Conservation (phyloP, 2,888 invertebrate species). For the Altica lythri region DNA sequence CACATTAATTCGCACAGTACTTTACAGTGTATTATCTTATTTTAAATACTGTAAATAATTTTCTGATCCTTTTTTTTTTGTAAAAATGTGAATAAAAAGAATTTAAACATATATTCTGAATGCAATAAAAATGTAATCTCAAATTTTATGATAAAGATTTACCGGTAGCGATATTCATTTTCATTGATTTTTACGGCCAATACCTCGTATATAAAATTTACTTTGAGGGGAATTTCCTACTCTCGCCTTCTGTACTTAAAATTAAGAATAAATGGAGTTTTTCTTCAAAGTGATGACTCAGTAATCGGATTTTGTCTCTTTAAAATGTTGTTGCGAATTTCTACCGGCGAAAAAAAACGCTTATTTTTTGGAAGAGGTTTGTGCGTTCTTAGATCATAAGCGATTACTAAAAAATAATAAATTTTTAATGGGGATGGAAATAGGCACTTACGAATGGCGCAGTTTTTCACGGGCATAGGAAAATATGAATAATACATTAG, state of each 20-base stretch:
- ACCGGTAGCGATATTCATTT: no score
- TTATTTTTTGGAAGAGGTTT: neutral
- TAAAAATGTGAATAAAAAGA: no score
- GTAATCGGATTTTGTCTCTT: slow-evolving; percentile 22
- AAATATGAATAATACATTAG: slow-evolving; percentile 12
- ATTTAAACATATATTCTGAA: no score
- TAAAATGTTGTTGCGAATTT: slow-evolving; percentile 20
- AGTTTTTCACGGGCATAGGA: slow-evolving; percentile 2
- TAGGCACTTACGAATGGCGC: slow-evolving; percentile 9
- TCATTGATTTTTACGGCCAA: slow-evolving; percentile 13
- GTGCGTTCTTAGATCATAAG: slow-evolving; percentile 15
- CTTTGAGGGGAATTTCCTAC: slow-evolving; percentile 18
- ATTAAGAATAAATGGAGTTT: slow-evolving; percentile 25
- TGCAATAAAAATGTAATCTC: no score
- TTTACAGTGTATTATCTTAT: no score
- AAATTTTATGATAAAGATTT: no score
- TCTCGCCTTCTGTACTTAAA: slow-evolving; percentile 19
- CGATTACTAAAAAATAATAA: slow-evolving; percentile 24
- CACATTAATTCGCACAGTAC: no score
- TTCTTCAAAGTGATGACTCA: slow-evolving; percentile 24
- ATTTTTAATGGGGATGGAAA: slow-evolving; percentile 21
- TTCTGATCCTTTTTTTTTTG: no score
- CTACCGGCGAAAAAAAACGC: slow-evolving; percentile 12
- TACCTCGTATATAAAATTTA: slow-evolving; percentile 17
- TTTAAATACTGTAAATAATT: no score